Evolutionary conservation across 1,140 invertebrate species (phyloP).

Genomic region (Oryctes rhinoceros): DNA sequence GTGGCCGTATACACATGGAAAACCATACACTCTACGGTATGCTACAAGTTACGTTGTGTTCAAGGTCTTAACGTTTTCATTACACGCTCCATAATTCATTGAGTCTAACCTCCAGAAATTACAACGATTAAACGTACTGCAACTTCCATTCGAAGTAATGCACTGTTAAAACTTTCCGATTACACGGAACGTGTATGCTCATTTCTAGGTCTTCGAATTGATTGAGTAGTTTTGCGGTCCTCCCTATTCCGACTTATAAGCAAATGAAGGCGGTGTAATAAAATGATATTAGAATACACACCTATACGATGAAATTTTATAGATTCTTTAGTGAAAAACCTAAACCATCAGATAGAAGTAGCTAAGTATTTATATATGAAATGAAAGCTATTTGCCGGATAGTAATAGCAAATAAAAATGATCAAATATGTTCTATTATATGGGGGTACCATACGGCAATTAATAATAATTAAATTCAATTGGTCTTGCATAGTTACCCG

Average conservation of each 20-base stretch:
- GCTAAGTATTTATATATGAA: no score
- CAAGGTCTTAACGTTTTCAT: constrained; percentile 4
- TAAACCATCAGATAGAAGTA: no score
- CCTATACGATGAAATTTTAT: no score
- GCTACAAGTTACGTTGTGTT: neutral
- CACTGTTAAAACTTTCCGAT: neutral
- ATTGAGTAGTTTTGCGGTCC: no score
- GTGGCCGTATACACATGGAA: no score
- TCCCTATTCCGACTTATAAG: no score
- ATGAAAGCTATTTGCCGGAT: neutral
- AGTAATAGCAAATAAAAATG: constrained; percentile 14
- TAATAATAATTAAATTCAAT: constrained; percentile 25
- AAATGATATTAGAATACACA: no score
- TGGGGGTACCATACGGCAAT: constrained; percentile 27
- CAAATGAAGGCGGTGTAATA: no score
- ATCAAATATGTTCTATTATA: constrained; percentile 6
- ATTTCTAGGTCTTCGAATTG: no score
- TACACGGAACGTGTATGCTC: no score
- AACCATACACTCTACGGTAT: no score
- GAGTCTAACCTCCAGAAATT: neutral
- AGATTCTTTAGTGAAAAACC: no score
- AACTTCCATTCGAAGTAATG: neutral
- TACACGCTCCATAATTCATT: constrained; percentile 5
- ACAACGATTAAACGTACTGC: neutral
- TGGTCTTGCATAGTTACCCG: neutral